These are phyloP conservation scores for Acrobeloides nanus DNA, from an alignment of 2,888 invertebrate genomes.

Conservation along the genomic window DNA sequence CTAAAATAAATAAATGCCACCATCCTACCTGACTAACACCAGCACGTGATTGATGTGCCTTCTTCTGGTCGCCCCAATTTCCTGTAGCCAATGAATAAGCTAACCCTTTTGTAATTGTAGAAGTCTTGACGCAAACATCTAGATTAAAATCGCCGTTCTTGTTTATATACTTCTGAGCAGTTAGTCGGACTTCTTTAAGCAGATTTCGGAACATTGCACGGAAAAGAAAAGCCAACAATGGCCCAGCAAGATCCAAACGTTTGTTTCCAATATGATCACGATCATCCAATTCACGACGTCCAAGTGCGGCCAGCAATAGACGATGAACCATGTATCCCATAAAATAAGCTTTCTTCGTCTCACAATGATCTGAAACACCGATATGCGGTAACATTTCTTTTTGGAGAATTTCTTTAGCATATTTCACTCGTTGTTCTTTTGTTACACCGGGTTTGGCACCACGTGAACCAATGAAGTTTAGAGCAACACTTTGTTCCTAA, in stretches of 20 bases:
- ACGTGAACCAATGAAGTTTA: constrained; percentile 95
- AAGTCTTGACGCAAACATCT: constrained; percentile 72
- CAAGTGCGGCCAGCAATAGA: constrained; percentile 81
- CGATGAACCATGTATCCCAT: constrained; percentile 92
- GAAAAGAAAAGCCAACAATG: constrained; percentile 88
- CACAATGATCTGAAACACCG: constrained; percentile 97
- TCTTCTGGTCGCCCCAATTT: constrained; percentile 99
- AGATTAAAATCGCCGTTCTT: constrained; percentile 96
- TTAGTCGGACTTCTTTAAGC: constrained; percentile 70
- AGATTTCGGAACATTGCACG: constrained; percentile 64
- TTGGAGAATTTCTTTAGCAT: constrained; percentile 95
- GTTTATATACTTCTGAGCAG: constrained; percentile 97
- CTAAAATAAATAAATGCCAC: not conserved
- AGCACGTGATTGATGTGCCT: constrained; percentile 94
- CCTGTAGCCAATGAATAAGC: constrained; percentile 97
- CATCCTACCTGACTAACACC: constrained; percentile 74
- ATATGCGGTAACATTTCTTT: constrained; percentile 99
- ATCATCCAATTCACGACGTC: constrained; percentile 93
- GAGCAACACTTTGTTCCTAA: constrained; percentile 91
- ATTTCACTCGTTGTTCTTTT: constrained; percentile 96
- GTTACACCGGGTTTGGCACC: constrained; percentile 96
- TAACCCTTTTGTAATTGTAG: constrained; percentile 93
- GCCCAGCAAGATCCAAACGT: constrained; percentile 91
- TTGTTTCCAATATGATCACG: constrained; percentile 99
- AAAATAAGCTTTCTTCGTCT: constrained; percentile 83